phyloP scores from a whole-genome alignment of 2,888 invertebrate species.

The Napeogenes sylphis region DNA sequence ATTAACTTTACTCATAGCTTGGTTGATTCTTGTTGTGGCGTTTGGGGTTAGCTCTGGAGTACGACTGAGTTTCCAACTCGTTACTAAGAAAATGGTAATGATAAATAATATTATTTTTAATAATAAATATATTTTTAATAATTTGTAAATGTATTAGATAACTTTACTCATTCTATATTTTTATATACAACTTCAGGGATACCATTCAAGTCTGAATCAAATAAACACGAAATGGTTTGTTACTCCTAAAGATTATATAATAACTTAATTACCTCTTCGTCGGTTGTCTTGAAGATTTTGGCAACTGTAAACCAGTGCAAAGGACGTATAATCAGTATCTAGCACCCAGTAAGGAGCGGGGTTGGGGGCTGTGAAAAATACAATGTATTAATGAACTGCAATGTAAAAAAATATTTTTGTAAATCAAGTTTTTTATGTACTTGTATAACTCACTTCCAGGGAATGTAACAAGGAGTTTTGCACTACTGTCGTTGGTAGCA shows the following conservation, averaged over 20 bases:
- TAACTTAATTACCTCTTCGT: conserved; percentile 34
- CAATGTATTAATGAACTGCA: too few species aligned
- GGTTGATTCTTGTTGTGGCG: conserved; percentile 32
- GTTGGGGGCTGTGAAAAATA: conserved; percentile 29
- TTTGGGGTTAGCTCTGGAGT: conserved; percentile 23
- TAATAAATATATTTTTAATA: neutral
- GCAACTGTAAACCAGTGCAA: conserved; percentile 80
- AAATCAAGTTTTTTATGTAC: neutral
- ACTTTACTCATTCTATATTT: neutral
- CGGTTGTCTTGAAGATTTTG: conserved; percentile 54
- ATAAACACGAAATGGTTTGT: too few species aligned
- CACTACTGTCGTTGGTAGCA: conserved; percentile 58
- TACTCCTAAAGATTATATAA: neutral
- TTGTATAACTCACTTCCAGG: conserved; percentile 60
- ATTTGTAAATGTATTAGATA: neutral
- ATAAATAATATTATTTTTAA: neutral
- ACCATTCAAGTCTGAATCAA: too few species aligned
- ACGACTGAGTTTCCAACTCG: conserved; percentile 41
- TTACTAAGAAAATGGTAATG: conserved; percentile 30
- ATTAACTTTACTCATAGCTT: conserved; percentile 29
- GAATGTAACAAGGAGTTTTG: conserved; percentile 75
- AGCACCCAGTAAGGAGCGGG: conserved; percentile 41
- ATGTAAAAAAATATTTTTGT: neutral
- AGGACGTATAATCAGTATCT: conserved; percentile 78
- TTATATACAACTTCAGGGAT: too few species aligned